phyloP scores from a whole-genome alignment of 2,888 invertebrate species.

The Drosophila differens region DNA sequence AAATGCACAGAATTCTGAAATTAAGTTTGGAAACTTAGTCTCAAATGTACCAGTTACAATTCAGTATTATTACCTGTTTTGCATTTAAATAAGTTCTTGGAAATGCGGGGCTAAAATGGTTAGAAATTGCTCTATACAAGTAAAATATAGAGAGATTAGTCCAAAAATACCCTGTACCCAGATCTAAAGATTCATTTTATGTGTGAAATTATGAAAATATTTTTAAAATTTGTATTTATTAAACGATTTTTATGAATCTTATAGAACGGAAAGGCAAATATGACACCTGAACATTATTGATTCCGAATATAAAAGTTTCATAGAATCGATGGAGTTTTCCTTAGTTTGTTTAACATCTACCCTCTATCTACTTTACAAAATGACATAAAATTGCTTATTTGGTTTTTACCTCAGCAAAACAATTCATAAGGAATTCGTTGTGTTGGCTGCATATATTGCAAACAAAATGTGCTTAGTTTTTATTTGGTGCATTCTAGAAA shows the following conservation, averaged over 20 bases:
- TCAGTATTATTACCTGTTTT: slow-evolving; percentile 40
- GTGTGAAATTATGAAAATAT: neutral
- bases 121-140: neutral
- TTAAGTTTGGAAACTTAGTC: slow-evolving; percentile 8
- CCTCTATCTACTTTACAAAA: neutral
- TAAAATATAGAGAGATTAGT: neutral
- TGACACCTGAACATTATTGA: neutral
- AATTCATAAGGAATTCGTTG: slow-evolving; percentile 16
- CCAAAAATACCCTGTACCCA: neutral
- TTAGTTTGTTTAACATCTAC: too few species aligned
- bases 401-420: slow-evolving; percentile 13
- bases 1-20: slow-evolving; percentile 1
- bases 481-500: slow-evolving; percentile 4
- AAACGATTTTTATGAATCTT: neutral
- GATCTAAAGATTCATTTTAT: neutral
- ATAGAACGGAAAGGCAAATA: neutral
- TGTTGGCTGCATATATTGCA: neutral
- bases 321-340: neutral
- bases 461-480: neutral
- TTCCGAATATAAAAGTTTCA: too few species aligned
- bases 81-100: slow-evolving; percentile 50
- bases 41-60: slow-evolving; percentile 1
- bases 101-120: neutral
- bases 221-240: neutral
- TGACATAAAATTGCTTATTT: slow-evolving; percentile 27